Base-by-base conservation (phyloP, 2,113 vertebrate genomes). In the Pollachius pollachius region DNA sequence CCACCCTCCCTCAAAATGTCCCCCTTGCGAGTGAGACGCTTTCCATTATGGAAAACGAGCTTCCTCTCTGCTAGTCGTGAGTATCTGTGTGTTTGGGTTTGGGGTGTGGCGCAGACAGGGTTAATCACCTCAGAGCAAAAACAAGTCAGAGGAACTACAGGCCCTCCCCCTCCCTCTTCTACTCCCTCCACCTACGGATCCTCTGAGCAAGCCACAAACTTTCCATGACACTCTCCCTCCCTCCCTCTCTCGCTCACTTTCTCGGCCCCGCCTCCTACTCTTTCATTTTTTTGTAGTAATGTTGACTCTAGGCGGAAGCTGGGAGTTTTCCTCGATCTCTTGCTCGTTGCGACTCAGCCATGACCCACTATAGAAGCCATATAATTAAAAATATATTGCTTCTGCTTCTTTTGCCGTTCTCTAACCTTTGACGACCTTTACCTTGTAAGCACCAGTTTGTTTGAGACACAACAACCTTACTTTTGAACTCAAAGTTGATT, bases 161-260 rank as follows among this genome's bases (percentile, higher is more conserved):
- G 8, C 54, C 58, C 70, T 52, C 68, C 62, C 81, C 76, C 67
- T 57, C 13, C 67, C 21, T 61, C 65, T 71, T 59, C 59, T 69
- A 70, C 72, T 63, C 81, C 83, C 80, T 79, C 81, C 78, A 74
- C 69, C 17, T 15, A 69, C 74, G 72, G 69, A 68, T 87, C 81
- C 76, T 84, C 41, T 78, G 71, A 67, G 59, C 67, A 84, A 88
- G 87, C 78, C 83, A 83, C 84, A 84, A 77, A 85, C 77, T 89
- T 84, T 89, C 89, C 89, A 89, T 88, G 81, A 86, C 84, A 71
- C 73, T 65, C 34, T 12, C 69, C 52, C 67, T 17, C 69, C 17
- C 75, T 37, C 67, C 65, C 73, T 52, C 68, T 57, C 72, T 64
- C 16, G 4, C 27, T 64, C 25, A 17, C 30, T 37, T 27, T 41